Conservation (phyloP, 2,113 vertebrate species). For the Pluvialis apricaria region DNA sequence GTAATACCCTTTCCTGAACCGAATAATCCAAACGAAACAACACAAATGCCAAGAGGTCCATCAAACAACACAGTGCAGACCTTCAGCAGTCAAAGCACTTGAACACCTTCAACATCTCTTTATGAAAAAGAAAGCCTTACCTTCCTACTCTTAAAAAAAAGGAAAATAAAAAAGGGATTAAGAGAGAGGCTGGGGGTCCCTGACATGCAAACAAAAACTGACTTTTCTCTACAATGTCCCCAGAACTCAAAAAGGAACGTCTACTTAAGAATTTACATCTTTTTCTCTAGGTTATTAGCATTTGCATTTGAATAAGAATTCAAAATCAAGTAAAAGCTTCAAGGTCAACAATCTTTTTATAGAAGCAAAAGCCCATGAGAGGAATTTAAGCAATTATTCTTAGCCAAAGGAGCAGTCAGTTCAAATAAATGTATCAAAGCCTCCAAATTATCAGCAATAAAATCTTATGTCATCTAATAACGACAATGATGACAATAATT, state of each 20-base stretch:
- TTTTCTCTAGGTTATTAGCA: not conserved
- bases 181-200: not conserved
- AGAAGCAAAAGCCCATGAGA: constrained; percentile 42
- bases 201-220: not conserved
- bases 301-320: constrained; percentile 48
- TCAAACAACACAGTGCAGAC: not conserved
- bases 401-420: constrained; percentile 34
- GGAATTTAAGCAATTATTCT: constrained; percentile 54
- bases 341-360: constrained; percentile 52
- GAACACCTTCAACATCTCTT: not conserved
- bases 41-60: not conserved
- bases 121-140: not conserved
- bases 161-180: too few species aligned
- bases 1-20: not conserved
- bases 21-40: not conserved
- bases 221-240: not conserved
- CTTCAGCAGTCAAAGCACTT: not conserved
- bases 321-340: constrained; percentile 35
- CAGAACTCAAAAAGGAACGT: not conserved
- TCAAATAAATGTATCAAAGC: constrained; percentile 49
- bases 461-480: constrained; percentile 55
- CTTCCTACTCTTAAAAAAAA: not conserved
- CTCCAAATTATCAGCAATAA: constrained; percentile 60
- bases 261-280: not conserved
- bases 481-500: not conserved